These are phyloP conservation scores for Benitochromis conjunctus DNA, from an alignment of 2,113 vertebrate genomes.

Conservation along the genomic window DNA sequence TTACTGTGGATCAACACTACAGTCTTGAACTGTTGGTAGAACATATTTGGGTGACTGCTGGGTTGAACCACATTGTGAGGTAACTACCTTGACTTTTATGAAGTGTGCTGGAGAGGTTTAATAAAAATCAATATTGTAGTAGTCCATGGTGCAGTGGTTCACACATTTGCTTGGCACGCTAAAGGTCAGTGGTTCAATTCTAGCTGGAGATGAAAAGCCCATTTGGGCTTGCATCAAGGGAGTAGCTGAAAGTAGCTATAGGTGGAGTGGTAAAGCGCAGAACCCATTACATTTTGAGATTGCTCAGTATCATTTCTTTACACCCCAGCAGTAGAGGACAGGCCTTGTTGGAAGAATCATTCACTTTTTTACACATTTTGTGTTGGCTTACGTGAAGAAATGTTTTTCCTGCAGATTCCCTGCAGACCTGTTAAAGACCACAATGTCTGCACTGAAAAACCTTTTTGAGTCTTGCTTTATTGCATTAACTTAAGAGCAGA, in stretches of 20 bases:
- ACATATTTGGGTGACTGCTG: background rate
- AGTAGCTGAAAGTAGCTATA: background rate
- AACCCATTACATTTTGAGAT: background rate
- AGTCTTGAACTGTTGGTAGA: background rate
- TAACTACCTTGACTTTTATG: background rate
- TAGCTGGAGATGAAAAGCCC: background rate
- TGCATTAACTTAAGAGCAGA: constrained; percentile 38
- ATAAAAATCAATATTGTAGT: background rate
- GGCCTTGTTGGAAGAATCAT: background rate
- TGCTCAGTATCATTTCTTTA: background rate
- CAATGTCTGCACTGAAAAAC: background rate
- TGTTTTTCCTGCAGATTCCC: background rate
- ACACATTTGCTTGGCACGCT: background rate
- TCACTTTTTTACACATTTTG: background rate
- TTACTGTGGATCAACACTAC: background rate
- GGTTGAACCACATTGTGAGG: background rate
- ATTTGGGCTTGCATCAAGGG: background rate
- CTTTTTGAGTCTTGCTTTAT: constrained; percentile 24
- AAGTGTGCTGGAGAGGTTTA: background rate
- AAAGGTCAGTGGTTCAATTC: background rate
- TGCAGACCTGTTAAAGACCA: background rate
- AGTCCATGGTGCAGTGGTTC: background rate
- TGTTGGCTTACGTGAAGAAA: background rate
- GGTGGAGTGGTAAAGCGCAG: background rate
- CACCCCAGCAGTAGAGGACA: background rate